Base-by-base conservation (phyloP, 2,797 vertebrate genomes). In the Falco concolor region DNA sequence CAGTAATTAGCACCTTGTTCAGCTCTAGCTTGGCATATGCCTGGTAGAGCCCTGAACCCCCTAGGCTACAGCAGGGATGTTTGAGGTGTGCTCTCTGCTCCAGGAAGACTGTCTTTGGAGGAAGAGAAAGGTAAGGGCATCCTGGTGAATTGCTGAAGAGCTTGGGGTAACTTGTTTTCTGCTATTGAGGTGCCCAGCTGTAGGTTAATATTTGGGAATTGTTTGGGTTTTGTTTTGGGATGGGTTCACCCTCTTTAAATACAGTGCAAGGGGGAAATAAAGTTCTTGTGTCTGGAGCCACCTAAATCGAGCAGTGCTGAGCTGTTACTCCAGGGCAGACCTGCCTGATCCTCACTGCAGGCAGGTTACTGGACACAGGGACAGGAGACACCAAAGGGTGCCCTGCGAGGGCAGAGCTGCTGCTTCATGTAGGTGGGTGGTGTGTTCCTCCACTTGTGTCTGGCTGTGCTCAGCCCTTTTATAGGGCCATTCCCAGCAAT, bases 21-120 rank as follows among this genome's bases (percentile, higher is more conserved):
- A 1, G 0, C 1, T 42, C 7, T 1, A 8, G 32, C 10, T 3
- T 19, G 13, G 7, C 0, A 2, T 6, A 56, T 22, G 27, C 2
- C 24, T 49, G 6, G 1, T 40, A 30, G 25, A 28, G 9, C 36
- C 0, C 1, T 40, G 11, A 32, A 9, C 3, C 6, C 3, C 24
- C 11, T 1, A 1, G 44, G 5, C 13, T n/a, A 10, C 10, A 59
- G 21, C 3, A 13, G 38, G 14, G n/a, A 15, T 25, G 12, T 17
- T 10, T 44, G 63, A 40, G 50, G 2, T 5, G 11, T 6, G 34
- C 5, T 36, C 8, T 3, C n/a, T 61, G 50, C 34, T 64, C 21
- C 3, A 1, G 40, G 8, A 4, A 3, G 11, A 4, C 8, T 57
- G 38, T 4, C 10, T 7, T 63, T 13, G 6, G 8, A 30, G 5